Evolutionary conservation across 2,888 invertebrate genomes (phyloP), one percentile per base, ranked within the genome.

Genomic region (Sphaerophoria rueppellii): DNA sequence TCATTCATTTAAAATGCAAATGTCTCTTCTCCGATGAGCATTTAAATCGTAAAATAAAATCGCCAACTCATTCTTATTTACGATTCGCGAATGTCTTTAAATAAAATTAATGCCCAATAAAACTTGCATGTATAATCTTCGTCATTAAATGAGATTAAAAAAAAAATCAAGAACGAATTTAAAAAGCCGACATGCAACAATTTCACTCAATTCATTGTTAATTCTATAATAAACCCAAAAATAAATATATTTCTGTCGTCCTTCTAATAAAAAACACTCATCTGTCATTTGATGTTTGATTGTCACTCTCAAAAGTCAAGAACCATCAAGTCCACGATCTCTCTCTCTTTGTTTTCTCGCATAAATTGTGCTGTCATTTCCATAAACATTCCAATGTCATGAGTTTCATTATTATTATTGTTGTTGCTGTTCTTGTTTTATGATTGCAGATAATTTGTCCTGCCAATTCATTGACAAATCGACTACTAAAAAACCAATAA

Each of bases 401-500:
- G 67, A 67, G 67, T 67, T 14, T 54, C 16, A 24, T 7, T 58
- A 24, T 60, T 43, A 43, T 43, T 40, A 40, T 40, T n/a, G 24
- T 4, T 57, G 0, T 57, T 57, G 57, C 9, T 40, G 5, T 40
- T 40, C 14, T 6, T 7, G 40, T 7, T 6, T 0, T 40, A 40
- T 40, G 40, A 58, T 16, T 40, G 11, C 12, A 7, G 14, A 40
- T 16, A 16, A 16, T 12, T 40, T 58, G 6, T 40, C 6, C 32
- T 35, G 24, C 35, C 34, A 57, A 72, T 50, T 57, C 50, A 32
- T 55, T 67, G 67, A 83, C 71, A 83, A 83, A 80, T 83, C 61
- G 80, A 5, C 40, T 72, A 72, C 71, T 75, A 69, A 83, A 83
- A 80, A 69, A 48, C 50, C 75, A 83, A 83, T 83, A 75, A 83